These are phyloP conservation scores for Bubo bubo DNA, from an alignment of 2,113 vertebrate species.

Conservation along the genomic window DNA sequence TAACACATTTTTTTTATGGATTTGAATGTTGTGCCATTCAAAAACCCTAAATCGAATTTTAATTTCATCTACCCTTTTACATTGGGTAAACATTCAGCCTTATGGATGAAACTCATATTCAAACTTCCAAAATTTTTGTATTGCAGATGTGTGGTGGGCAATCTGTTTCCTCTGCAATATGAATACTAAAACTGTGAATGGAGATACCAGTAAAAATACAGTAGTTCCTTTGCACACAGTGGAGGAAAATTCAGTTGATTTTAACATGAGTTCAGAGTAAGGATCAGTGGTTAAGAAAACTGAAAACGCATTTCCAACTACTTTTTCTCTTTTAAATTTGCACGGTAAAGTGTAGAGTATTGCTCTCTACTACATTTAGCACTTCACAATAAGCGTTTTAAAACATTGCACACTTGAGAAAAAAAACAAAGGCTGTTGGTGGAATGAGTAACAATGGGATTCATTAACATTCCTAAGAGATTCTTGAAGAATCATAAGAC, in stretches of 20 bases:
- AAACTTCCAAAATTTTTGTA: not conserved
- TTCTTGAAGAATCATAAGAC: not conserved
- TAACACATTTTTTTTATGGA: not conserved
- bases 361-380: not conserved
- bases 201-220: not conserved
- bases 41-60: not conserved
- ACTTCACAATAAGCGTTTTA: not conserved
- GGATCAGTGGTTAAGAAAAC: not conserved
- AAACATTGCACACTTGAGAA: not conserved
- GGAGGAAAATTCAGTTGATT: not conserved
- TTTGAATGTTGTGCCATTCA: not conserved
- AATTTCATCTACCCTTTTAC: not conserved
- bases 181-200: not conserved
- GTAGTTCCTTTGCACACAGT: not conserved
- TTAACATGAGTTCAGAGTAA: not conserved
- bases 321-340: not conserved
- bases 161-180: not conserved
- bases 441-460: not conserved
- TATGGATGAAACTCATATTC: not conserved
- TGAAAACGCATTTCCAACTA: not conserved
- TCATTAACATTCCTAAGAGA: not conserved
- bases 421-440: not conserved
- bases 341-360: not conserved
- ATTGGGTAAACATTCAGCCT: not conserved
- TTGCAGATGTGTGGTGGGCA: not conserved